A percentile compares a stretch with the other conserved stretches of the same genome.
These are phyloP conservation scores for Spheniscus humboldti DNA, from an alignment of 2,797 vertebrate genomes.

Conservation along the genomic window DNA sequence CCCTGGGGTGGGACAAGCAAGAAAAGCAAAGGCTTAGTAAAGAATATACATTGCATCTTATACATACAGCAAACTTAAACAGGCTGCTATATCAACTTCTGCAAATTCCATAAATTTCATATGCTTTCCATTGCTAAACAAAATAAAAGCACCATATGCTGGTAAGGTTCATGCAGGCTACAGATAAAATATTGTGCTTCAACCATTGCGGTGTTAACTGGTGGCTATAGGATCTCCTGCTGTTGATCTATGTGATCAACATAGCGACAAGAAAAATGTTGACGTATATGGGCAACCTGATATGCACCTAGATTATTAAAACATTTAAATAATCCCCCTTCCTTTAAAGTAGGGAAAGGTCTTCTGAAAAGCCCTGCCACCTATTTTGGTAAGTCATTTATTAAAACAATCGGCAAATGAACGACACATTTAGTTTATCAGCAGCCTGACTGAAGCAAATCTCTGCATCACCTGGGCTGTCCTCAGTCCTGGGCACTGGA, in stretches of 20 bases:
- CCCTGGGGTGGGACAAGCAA: not conserved
- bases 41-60: not conserved
- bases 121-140: not conserved
- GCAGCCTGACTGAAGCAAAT: not conserved
- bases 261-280: not conserved
- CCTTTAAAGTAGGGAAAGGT: not conserved
- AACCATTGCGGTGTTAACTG: not conserved
- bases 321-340: not conserved
- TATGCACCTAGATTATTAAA: not conserved
- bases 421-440: not conserved
- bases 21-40: not conserved
- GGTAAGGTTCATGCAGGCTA: not conserved
- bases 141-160: not conserved
- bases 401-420: not conserved
- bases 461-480: not conserved
- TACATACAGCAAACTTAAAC: not conserved
- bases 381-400: not conserved
- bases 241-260: not conserved
- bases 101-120: not conserved
- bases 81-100: not conserved
- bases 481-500: not conserved
- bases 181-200: not conserved
- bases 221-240: not conserved
- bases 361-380: not conserved
- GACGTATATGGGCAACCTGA: not conserved